These are phyloP conservation scores for Melitaea athalia DNA, from an alignment of 2,888 invertebrate genomes.

Conservation along the genomic window DNA sequence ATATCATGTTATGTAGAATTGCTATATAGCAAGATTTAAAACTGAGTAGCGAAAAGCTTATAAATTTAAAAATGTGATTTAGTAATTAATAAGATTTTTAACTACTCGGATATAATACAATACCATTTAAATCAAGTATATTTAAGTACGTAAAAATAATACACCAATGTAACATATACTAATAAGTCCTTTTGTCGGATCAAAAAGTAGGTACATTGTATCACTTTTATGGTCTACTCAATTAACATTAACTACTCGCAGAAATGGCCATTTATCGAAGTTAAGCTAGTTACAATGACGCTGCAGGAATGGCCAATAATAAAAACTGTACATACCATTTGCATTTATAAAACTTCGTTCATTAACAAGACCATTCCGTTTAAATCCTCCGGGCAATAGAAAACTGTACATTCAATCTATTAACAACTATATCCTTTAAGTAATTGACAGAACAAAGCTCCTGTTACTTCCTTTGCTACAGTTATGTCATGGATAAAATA, in stretches of 20 bases:
- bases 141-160: too few relatives aligned
- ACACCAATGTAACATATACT: too few relatives aligned
- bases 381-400: neutral
- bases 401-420: neutral
- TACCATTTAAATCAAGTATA: too few relatives aligned
- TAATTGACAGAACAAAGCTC: constrained; percentile 27
- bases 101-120: too few relatives aligned
- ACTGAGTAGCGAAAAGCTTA: neutral
- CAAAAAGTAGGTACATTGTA: too few relatives aligned
- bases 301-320: neutral
- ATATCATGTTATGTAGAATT: neutral
- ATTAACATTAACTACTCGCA: neutral
- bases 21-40: neutral
- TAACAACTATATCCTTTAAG: constrained; percentile 17
- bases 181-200: too few relatives aligned
- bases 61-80: neutral
- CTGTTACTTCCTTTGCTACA: constrained; percentile 4
- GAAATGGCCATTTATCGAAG: neutral
- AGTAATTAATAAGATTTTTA: too few relatives aligned
- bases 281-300: neutral
- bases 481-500: constrained; percentile 8
- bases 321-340: neutral
- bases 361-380: neutral
- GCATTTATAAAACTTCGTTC: constrained; percentile 1
- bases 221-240: constrained; percentile 4